Percentiles rank a stretch among this genome's conserved stretches.
Evolutionary conservation across 2,888 invertebrate genomes (phyloP).

Genomic region (Cyclophora albipunctata): DNA sequence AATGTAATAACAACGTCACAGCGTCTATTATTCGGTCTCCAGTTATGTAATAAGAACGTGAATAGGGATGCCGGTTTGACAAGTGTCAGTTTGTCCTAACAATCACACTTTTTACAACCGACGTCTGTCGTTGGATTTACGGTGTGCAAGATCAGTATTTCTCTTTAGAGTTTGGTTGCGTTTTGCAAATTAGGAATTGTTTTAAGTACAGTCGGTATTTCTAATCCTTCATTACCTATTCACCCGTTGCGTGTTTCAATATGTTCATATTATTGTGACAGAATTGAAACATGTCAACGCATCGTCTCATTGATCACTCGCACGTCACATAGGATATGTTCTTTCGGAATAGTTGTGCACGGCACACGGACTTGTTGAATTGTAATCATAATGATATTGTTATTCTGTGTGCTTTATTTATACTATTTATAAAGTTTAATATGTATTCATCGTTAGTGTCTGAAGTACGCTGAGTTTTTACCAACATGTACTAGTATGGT

Average conservation of each 20-base stretch:
- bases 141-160: conserved; percentile 33
- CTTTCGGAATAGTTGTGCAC: conserved; percentile 36
- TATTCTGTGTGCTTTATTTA: conserved; percentile 38
- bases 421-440: not conserved
- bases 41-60: too few relatives aligned
- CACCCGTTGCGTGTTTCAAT: conserved; percentile 15
- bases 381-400: conserved; percentile 18
- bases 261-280: not conserved
- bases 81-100: too few relatives aligned
- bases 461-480: too few relatives aligned
- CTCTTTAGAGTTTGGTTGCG: conserved; percentile 43
- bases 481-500: too few relatives aligned
- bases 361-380: conserved; percentile 35
- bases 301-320: conserved; percentile 1
- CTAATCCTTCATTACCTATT: conserved; percentile 51
- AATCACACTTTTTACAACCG: not conserved
- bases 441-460: not conserved
- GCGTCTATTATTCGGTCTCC: too few relatives aligned
- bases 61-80: too few relatives aligned
- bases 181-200: conserved; percentile 43
- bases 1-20: not conserved
- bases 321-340: conserved; percentile 20
- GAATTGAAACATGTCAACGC: not conserved
- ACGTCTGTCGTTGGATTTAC: conserved; percentile 14
- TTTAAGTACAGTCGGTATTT: conserved; percentile 43